Conservation (phyloP, 1,140 invertebrate genomes). For the Periplaneta americana region DNA sequence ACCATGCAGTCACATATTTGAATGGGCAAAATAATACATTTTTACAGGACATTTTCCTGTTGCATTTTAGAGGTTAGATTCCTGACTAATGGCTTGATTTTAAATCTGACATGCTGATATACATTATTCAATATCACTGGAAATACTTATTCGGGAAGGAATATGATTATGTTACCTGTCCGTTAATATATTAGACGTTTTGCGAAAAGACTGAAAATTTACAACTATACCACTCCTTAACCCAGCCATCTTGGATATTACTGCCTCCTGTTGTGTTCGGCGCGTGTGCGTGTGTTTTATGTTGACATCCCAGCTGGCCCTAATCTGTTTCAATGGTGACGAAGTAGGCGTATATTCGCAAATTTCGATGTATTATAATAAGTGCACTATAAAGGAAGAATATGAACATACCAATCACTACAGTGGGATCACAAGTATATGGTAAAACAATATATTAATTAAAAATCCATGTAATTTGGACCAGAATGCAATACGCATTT, state of each 20-base stretch:
- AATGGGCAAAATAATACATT: too few species aligned
- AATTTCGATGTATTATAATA: neutral
- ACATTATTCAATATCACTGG: too few species aligned
- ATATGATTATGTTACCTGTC: too few species aligned
- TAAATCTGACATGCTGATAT: too few species aligned
- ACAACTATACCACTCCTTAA: neutral
- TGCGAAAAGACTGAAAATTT: neutral
- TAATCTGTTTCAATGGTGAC: neutral
- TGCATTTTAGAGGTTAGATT: too few species aligned
- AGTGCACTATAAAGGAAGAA: neutral
- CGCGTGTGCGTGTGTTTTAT: neutral
- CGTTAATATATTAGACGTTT: neutral
- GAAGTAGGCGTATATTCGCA: neutral
- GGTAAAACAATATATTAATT: conserved; percentile 2
- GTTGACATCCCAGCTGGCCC: neutral
- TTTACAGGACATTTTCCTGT: too few species aligned
- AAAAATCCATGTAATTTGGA: neutral
- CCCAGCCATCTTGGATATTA: neutral
- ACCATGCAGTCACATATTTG: too few species aligned
- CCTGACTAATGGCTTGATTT: too few species aligned
- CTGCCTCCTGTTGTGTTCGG: too few species aligned
- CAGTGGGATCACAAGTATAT: conserved; percentile 8
- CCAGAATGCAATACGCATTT: neutral
- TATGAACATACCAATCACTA: conserved; percentile 5
- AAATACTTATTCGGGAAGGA: too few species aligned